Base-by-base conservation (phyloP, 2,113 vertebrate genomes). In the Anolis carolinensis region DNA sequence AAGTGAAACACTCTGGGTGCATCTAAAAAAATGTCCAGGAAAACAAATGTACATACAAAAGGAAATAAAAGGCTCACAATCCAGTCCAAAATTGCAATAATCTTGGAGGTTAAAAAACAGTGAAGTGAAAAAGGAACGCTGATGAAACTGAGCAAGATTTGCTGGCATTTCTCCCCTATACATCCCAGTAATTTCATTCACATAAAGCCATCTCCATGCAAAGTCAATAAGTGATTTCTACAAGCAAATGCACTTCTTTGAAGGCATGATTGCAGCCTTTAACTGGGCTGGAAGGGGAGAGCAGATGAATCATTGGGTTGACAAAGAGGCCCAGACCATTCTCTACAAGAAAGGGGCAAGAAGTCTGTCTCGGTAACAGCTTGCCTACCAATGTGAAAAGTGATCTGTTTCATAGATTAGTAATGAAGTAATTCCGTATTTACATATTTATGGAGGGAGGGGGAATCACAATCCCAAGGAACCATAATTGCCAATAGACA, bases 401-500 rank as follows among this genome's bases (percentile, higher is more conserved):
- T 85, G 86, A 83, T 77, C 88, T 80, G 80, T 16, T 92, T 90
- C 90, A 87, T 81, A 92, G 92, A 89, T 90, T 94, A 94, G 75
- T 0, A 0, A 87, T 90, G 92, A 87, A 87, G 89, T 86, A 91
- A 92, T 94, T 90, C 81, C 79, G 76, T 86, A 92, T 93, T 93
- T 93, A 93, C 89, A 89, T 92, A 89, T 88, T 84, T 87, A 90
- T 91, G 80, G 75, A 94, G 67, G 68, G 79, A 78, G 83, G 62
- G 21, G 36, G 50, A 18, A 63, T 52, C 86, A 73, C 36, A 74
- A 91, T 91, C 90, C 83, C 86, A 74, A 70, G 88, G 88, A 91
- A 88, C 83, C n/a, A 2, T 88, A 87, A 86, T 86, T 85, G 81
- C 3, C 44, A 68, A 59, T 84, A 82, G 91, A 84, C 86, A 91